These are phyloP conservation scores for Leptosomus discolor DNA, from an alignment of 2,113 vertebrate genomes.

Conservation along the genomic window DNA sequence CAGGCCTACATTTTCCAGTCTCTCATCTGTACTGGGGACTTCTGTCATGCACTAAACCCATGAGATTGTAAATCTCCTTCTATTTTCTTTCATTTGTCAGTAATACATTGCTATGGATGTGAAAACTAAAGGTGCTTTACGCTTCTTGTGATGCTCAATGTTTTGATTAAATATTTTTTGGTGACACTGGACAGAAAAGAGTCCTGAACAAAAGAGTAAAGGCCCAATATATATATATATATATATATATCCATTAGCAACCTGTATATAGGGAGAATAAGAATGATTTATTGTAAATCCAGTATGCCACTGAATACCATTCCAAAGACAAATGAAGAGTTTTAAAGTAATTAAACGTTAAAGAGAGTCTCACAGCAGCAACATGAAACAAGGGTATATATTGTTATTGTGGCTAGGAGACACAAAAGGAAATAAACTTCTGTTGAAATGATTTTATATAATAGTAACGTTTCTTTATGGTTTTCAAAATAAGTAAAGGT, in stretches of 20 bases:
- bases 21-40: background rate
- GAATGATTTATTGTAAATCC: background rate
- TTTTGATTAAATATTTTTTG: slow-evolving; percentile 47
- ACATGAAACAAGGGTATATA: background rate
- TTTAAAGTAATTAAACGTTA: background rate
- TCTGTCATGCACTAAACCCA: background rate
- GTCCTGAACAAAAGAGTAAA: background rate
- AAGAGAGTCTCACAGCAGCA: background rate
- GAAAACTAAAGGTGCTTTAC: background rate
- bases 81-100: background rate
- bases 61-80: background rate
- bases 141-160: background rate
- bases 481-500: background rate
- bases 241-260: background rate
- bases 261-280: background rate
- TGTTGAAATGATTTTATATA: background rate
- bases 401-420: background rate
- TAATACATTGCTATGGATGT: background rate
- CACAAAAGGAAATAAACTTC: background rate
- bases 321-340: background rate
- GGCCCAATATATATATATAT: background rate
- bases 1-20: slow-evolving; percentile 4
- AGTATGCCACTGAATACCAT: background rate
- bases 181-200: background rate
- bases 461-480: background rate